Percentiles rank a stretch among this genome's conserved stretches.
phyloP scores from a whole-genome alignment of 1,140 invertebrate species.

The Procambarus virginalis region DNA sequence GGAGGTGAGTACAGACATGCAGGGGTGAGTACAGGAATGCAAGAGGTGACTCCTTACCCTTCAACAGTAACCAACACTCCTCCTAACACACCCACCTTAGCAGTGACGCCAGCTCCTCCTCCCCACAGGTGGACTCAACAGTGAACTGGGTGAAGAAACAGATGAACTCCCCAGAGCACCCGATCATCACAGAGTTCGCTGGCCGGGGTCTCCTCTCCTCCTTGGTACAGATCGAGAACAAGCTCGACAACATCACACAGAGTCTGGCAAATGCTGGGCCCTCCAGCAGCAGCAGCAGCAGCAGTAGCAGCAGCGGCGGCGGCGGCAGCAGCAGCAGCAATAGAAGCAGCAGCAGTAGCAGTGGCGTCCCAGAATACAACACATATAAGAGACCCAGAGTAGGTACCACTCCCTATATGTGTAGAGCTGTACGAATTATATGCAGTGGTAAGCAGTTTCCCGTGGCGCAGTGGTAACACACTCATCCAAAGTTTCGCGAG shows the following conservation, averaged over 20 bases:
- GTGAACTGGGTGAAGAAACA: conserved; percentile 66
- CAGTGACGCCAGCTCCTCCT: background rate
- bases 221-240: conserved; percentile 51
- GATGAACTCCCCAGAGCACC: conserved; percentile 23
- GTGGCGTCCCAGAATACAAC: background rate
- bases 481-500: too few species aligned
- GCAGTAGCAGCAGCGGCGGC: background rate
- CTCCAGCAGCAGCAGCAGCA: too few species aligned
- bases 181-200: conserved; percentile 56
- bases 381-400: background rate
- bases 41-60: background rate
- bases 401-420: background rate
- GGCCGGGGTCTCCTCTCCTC: conserved; percentile 56
- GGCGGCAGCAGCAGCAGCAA: background rate
- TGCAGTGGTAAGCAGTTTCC: too few species aligned
- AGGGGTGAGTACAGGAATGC: too few species aligned
- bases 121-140: conserved; percentile 50
- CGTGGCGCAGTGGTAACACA: too few species aligned
- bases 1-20: conserved; percentile 42
- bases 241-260: conserved; percentile 46
- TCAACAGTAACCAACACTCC: background rate
- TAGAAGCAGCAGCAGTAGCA: background rate
- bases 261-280: too few species aligned
- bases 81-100: background rate
- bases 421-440: too few species aligned